Conservation (phyloP, 1,140 invertebrate species). For the Eriosoma lanigerum region DNA sequence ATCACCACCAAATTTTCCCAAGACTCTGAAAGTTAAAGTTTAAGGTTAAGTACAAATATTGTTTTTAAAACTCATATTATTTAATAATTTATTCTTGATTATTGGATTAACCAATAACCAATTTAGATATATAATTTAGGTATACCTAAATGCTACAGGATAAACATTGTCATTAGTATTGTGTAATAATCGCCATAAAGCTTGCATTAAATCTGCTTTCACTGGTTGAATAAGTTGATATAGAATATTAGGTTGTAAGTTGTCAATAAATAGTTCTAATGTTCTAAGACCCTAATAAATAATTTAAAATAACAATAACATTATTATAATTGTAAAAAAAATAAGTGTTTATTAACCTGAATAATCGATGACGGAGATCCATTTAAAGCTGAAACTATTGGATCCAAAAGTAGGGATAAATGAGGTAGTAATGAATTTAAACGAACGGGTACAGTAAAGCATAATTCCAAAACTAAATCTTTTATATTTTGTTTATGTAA, state of each 20-base stretch:
- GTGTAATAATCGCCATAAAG: constrained; percentile 85
- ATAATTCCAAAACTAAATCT: constrained; percentile 97
- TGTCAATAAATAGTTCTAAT: constrained; percentile 96
- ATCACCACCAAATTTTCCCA: constrained; percentile 97
- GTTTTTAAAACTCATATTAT: too few relatives aligned
- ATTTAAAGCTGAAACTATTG: constrained; percentile 93
- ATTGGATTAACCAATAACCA: too few relatives aligned
- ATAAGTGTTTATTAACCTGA: constrained; percentile 62
- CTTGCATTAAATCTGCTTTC: constrained; percentile 95
- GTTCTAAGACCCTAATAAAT: constrained; percentile 81
- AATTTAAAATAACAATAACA: neutral
- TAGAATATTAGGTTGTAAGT: constrained; percentile 96
- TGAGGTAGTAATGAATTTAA: constrained; percentile 95
- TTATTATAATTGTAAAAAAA: neutral
- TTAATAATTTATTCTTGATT: too few relatives aligned
- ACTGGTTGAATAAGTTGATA: constrained; percentile 99
- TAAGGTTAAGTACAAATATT: too few relatives aligned
- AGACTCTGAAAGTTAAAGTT: constrained; percentile 65
- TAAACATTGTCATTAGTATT: constrained; percentile 82
- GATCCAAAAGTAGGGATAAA: constrained; percentile 98
- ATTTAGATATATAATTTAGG: too few relatives aligned
- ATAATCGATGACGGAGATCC: constrained; percentile 95
- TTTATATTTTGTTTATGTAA: constrained; percentile 98
- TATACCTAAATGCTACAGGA: constrained; percentile 76
- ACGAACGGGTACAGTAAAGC: constrained; percentile 94